These are phyloP conservation scores for Drosophila melanica DNA, from an alignment of 1,140 invertebrate genomes.

Conservation along the genomic window DNA sequence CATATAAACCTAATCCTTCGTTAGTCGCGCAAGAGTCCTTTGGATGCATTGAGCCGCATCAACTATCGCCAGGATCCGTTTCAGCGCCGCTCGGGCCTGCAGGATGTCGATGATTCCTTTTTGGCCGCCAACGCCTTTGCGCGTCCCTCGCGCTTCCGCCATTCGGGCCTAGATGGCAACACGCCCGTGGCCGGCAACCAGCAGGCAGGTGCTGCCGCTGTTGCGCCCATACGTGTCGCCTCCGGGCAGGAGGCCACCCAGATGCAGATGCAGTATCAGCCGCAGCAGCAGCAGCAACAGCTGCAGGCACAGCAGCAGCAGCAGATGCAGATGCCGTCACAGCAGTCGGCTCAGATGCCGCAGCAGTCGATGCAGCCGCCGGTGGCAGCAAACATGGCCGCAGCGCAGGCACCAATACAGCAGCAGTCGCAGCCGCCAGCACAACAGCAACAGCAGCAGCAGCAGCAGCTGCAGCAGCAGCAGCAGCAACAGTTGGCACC, in stretches of 20 bases:
- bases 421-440: constrained; percentile 11
- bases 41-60: constrained; percentile 71
- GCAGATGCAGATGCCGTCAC: constrained; percentile 14
- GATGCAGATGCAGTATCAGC: neutral
- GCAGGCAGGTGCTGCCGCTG: constrained; percentile 6
- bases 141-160: constrained; percentile 55
- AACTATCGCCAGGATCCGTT: constrained; percentile 54
- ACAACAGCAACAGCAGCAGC: constrained; percentile 36
- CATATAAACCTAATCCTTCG: neutral
- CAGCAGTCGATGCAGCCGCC: constrained; percentile 1
- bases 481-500: constrained; percentile 44
- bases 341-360: constrained; percentile 13
- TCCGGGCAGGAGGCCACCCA: constrained; percentile 50
- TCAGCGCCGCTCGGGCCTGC: constrained; percentile 75
- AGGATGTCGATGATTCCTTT: constrained; percentile 77
- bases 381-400: neutral
- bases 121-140: constrained; percentile 68
- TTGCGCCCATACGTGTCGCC: constrained; percentile 39
- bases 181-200: constrained; percentile 12
- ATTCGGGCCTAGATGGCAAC: constrained; percentile 54
- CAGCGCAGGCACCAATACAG: constrained; percentile 15
- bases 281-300: constrained; percentile 8
- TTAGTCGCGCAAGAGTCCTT: constrained; percentile 68
- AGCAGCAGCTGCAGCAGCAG: constrained; percentile 23
- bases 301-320: constrained; percentile 20